Evolutionary conservation across 2,113 vertebrate genomes (phyloP), one percentile per base, ranked within the genome.

Genomic region (Leuciscus idus): DNA sequence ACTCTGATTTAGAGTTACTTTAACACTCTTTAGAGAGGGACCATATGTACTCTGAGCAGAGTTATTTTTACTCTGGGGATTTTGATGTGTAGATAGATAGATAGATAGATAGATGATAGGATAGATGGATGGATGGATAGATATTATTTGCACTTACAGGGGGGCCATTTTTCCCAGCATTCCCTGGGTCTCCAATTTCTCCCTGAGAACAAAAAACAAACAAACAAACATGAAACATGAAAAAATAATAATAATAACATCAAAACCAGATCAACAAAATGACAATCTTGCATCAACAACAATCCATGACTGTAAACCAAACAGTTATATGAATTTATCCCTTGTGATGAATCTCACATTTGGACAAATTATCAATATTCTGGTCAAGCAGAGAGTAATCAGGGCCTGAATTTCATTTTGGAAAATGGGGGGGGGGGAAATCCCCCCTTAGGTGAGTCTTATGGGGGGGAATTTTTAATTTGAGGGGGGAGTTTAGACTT

Each of bases 121-220:
- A 66, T 26, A 19, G 66, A 70, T 33, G 2, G 39, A 74, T 9
- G 12, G 39, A 74, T 17, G n/a, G 36, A 46, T 10, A 0, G 19
- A 74, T 19, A 15, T 43, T 50, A 28, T 6, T 62, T 48, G 70
- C 64, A 92, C 98, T 97, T 95, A 99, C 98, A 92, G 92, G 94
- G 93, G 96, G 95, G 83, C 98, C 98, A 46, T 75, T 91, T 96
- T 98, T 98, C 90, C 98, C 98, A 89, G 94, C 78, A 70, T 93
- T 96, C 93, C 98, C 98, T 88, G 92, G 90, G 86, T 98, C 96
- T 74, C 98, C 98, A 81, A 93, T 92, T 94, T 99, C 98, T 90
- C 98, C 98, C 98, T 99, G 93, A 87, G 91, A 33, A 33, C 33
- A 33, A 33, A 33, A 33, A 33, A 33, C 3, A 33, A 33, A 33